Evolutionary conservation across 1,140 invertebrate genomes (phyloP).

Genomic region (Drosophila teissieri): DNA sequence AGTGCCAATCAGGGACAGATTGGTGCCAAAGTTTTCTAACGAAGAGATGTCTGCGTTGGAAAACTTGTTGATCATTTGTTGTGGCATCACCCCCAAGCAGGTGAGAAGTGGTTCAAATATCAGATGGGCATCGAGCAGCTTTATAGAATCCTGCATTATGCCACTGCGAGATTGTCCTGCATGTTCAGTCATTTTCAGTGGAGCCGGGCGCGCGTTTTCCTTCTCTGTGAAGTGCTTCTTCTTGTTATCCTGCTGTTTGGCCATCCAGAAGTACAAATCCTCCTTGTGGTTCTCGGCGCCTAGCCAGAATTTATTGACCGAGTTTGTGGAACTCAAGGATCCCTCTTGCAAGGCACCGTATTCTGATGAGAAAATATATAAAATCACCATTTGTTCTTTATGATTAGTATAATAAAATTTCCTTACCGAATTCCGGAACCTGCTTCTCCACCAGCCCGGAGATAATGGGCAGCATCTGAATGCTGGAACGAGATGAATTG

Average conservation of each 20-base stretch:
- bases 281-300: slow-evolving; percentile 87
- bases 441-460: slow-evolving; percentile 84
- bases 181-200: slow-evolving; percentile 63
- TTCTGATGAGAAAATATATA: slow-evolving; percentile 84
- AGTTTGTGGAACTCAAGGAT: slow-evolving; percentile 85
- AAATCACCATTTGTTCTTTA: neutral
- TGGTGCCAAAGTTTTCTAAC: slow-evolving; percentile 95
- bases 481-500: slow-evolving; percentile 84
- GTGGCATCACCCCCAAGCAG: slow-evolving; percentile 93
- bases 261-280: slow-evolving; percentile 98
- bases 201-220: slow-evolving; percentile 61
- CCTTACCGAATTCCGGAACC: slow-evolving; percentile 77
- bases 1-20: slow-evolving; percentile 93
- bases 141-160: slow-evolving; percentile 92
- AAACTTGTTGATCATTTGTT: slow-evolving; percentile 90
- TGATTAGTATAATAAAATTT: neutral
- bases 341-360: slow-evolving; percentile 91
- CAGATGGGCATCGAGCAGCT: slow-evolving; percentile 95
- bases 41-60: slow-evolving; percentile 86
- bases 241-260: slow-evolving; percentile 92
- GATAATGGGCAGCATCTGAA: slow-evolving; percentile 84
- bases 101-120: slow-evolving; percentile 95
- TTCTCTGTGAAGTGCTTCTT: slow-evolving; percentile 71
- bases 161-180: slow-evolving; percentile 52
- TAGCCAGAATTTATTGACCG: slow-evolving; percentile 85